A percentile compares a stretch with the other conserved stretches of the same genome.
phyloP scores from a whole-genome alignment of 2,797 vertebrate species.

The Syncerus caffer region DNA sequence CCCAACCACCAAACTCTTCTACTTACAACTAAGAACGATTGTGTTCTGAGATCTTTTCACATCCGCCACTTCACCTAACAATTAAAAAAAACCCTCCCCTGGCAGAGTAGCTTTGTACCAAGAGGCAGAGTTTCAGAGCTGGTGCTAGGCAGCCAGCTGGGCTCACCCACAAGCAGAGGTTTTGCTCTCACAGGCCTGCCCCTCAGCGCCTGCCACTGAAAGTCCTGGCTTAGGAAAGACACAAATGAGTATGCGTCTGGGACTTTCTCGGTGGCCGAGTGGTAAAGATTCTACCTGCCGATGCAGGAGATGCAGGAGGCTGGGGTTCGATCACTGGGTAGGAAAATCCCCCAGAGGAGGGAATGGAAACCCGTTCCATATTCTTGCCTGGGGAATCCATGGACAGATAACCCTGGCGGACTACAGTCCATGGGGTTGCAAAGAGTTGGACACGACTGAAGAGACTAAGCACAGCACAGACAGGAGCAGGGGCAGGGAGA shows the following conservation, averaged over 20 bases:
- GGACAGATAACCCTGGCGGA: not conserved
- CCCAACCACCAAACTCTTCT: not conserved
- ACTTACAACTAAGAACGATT: not conserved
- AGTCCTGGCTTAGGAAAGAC: not conserved
- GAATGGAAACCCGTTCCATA: not conserved
- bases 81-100: not conserved
- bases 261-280: not conserved
- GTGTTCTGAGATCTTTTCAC: not conserved
- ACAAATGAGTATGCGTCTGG: accelerated
- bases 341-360: not conserved
- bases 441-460: not conserved
- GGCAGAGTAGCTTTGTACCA: not conserved
- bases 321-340: accelerated
- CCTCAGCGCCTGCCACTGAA: not conserved
- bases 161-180: not conserved
- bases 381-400: not conserved
- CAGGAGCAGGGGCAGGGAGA: not conserved
- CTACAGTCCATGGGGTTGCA: not conserved
- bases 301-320: not conserved
- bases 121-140: not conserved
- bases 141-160: too few relatives aligned
- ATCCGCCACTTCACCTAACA: not conserved
- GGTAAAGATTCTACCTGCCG: not conserved
- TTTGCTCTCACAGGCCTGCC: not conserved
- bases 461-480: accelerated